These are phyloP conservation scores for Sesamia inferens DNA, from an alignment of 2,888 invertebrate species.

Conservation along the genomic window DNA sequence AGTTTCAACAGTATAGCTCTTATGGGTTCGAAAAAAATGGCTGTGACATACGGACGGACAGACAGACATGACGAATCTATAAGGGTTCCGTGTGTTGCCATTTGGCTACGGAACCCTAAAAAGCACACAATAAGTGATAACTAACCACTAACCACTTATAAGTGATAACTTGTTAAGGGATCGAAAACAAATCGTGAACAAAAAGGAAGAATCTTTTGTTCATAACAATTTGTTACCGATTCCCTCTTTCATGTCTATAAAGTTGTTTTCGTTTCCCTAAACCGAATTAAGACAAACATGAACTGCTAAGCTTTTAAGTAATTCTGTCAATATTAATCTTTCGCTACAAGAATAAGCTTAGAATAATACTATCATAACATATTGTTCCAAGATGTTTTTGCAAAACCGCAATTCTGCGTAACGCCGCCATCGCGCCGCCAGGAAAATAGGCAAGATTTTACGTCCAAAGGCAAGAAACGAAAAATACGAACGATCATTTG, in stretches of 20 bases:
- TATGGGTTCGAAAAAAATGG: too few relatives aligned
- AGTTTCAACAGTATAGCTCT: too few relatives aligned
- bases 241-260: neutral
- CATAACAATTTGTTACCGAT: neutral
- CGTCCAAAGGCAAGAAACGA: neutral
- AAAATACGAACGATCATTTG: constrained; percentile 25
- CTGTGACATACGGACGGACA: too few relatives aligned
- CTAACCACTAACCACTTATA: too few relatives aligned
- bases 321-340: constrained; percentile 16
- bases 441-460: constrained; percentile 21
- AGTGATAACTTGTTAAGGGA: too few relatives aligned
- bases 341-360: constrained; percentile 4
- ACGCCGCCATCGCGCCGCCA: neutral
- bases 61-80: too few relatives aligned
- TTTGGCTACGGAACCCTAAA: too few relatives aligned
- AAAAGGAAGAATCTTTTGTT: neutral
- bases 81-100: too few relatives aligned
- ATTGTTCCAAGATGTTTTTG: constrained; percentile 24
- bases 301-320: constrained; percentile 16
- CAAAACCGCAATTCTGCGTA: constrained; percentile 20
- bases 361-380: constrained; percentile 13
- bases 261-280: constrained; percentile 6
- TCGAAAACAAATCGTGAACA: neutral
- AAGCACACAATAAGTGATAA: too few relatives aligned
- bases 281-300: constrained; percentile 7